Evolutionary conservation across 2,113 vertebrate species (phyloP).

Genomic region (Lonchura striata): DNA sequence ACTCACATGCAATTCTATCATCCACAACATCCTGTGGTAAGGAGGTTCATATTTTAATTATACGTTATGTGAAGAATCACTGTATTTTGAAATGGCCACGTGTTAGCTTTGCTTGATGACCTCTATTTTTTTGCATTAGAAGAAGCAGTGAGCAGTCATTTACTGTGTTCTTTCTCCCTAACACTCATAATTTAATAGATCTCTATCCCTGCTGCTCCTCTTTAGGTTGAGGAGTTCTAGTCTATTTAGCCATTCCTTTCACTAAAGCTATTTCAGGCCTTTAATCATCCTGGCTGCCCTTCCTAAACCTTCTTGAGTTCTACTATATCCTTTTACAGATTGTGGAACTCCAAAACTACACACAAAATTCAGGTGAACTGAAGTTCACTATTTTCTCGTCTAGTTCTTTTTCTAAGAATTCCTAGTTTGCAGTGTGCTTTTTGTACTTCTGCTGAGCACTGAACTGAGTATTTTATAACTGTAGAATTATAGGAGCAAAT

Average conservation of each 20-base stretch:
- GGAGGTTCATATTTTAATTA: conserved; percentile 18
- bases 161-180: not conserved
- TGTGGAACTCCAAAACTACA: not conserved
- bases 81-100: not conserved
- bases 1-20: not conserved
- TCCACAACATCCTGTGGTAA: not conserved
- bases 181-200: conserved; percentile 6
- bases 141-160: not conserved
- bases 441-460: not conserved
- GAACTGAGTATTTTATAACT: not conserved
- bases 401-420: not conserved
- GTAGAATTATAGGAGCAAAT: not conserved
- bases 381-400: not conserved
- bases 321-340: not conserved
- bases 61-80: not conserved
- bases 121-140: not conserved
- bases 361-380: not conserved
- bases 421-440: not conserved
- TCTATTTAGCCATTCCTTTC: not conserved
- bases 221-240: not conserved
- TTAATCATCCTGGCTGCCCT: not conserved
- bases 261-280: not conserved
- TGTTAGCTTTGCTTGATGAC: not conserved
- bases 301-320: not conserved
- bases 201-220: not conserved